Conservation (phyloP, 2,888 invertebrate species). For the Cryptops parisi region DNA sequence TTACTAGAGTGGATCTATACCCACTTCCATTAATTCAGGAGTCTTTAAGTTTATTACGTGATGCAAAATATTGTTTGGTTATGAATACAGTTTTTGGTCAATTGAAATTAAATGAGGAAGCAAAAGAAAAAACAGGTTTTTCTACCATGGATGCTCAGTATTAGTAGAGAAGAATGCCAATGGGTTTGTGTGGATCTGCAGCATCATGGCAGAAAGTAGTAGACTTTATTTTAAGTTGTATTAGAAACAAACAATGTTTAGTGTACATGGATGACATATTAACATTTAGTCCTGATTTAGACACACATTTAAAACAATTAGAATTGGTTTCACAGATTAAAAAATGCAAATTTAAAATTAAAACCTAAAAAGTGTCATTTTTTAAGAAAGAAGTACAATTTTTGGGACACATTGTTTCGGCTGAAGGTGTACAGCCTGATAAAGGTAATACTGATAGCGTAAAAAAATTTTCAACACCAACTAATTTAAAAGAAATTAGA, state of each 20-base stretch:
- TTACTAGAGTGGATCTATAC: neutral
- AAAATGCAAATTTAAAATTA: neutral
- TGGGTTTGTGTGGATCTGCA: neutral
- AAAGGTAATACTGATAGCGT: neutral
- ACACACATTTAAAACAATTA: neutral
- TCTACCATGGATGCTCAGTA: neutral
- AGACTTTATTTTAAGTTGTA: neutral
- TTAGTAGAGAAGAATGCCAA: neutral
- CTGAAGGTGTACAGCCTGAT: neutral
- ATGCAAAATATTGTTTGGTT: neutral
- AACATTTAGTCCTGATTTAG: neutral
- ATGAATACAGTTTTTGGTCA: neutral
- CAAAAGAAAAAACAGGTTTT: constrained; percentile 5
- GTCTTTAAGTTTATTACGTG: neutral
- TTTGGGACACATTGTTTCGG: constrained; percentile 4
- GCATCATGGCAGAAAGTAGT: neutral
- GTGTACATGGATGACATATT: constrained; percentile 11
- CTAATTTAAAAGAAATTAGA: neutral
- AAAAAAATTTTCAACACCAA: neutral
- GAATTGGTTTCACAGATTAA: neutral
- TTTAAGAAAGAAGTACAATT: neutral
- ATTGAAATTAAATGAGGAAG: too few relatives aligned
- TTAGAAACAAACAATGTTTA: neutral
- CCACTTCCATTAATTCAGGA: neutral
- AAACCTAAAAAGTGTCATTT: constrained; percentile 5